Percentiles rank a stretch among this genome's conserved stretches.
Conservation (phyloP, 2,888 invertebrate genomes). For the Abrostola triplasia region DNA sequence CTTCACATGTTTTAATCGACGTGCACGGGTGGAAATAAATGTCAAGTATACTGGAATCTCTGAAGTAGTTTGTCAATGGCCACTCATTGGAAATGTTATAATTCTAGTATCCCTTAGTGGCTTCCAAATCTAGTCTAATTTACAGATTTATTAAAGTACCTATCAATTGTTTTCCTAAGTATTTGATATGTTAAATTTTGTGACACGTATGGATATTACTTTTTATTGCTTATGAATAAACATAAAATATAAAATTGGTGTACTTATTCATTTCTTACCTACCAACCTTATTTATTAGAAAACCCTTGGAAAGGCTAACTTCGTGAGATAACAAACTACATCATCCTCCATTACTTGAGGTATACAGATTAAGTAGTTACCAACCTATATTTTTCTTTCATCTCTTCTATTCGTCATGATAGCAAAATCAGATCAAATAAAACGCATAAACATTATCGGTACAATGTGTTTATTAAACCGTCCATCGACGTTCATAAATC, state of each 20-base stretch:
- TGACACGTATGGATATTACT: slow-evolving; percentile 83
- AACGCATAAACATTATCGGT: slow-evolving; percentile 56
- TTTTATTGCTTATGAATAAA: slow-evolving; percentile 89
- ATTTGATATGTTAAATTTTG: slow-evolving; percentile 78
- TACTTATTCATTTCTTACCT: slow-evolving; percentile 54
- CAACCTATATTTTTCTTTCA: too few species aligned
- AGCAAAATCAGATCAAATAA: slow-evolving; percentile 27
- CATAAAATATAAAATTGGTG: slow-evolving; percentile 71
- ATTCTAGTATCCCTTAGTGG: slow-evolving; percentile 70
- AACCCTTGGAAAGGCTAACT: background rate
- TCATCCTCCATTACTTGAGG: too few species aligned
- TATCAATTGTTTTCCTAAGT: slow-evolving; percentile 73
- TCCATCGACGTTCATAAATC: slow-evolving; percentile 84
- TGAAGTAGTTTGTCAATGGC: slow-evolving; percentile 66
- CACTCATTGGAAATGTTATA: slow-evolving; percentile 46
- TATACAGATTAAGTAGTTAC: too few species aligned
- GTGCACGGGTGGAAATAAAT: slow-evolving; percentile 60
- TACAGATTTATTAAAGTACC: slow-evolving; percentile 62
- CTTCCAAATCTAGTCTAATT: slow-evolving; percentile 74
- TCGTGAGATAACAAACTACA: too few species aligned
- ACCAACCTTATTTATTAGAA: background rate
- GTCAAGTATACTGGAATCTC: slow-evolving; percentile 32
- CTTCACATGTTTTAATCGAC: slow-evolving; percentile 75
- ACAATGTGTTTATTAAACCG: slow-evolving; percentile 86
- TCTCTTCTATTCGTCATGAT: too few species aligned